phyloP scores from a whole-genome alignment of 1,140 invertebrate genomes.

The Zaprionus taronus region DNA sequence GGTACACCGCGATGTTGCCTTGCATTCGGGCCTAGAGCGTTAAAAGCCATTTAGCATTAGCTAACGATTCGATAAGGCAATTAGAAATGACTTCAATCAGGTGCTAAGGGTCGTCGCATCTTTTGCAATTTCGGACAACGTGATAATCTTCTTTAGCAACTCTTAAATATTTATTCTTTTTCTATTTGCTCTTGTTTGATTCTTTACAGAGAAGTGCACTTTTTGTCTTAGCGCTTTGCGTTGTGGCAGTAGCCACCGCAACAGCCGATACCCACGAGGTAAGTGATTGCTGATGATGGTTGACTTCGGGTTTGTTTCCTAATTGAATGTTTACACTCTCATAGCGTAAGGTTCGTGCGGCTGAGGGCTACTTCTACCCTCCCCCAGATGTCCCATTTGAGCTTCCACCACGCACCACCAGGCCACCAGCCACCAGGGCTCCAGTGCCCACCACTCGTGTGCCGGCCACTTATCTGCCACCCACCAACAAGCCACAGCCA shows the following conservation, averaged over 20 bases:
- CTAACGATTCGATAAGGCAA: constrained; percentile 67
- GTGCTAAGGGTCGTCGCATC: constrained; percentile 38
- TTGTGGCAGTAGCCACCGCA: constrained; percentile 71
- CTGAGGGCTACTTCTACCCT: constrained; percentile 76
- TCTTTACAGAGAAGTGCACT: constrained; percentile 79
- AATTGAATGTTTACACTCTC: constrained; percentile 13
- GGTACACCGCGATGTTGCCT: constrained; percentile 21
- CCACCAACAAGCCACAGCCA: constrained; percentile 60
- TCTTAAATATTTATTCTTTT: constrained; percentile 20
- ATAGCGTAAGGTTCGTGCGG: constrained; percentile 72
- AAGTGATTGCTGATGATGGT: constrained; percentile 23
- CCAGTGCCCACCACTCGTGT: constrained; percentile 35
- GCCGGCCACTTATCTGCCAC: constrained; percentile 68
- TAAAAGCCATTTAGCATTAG: constrained; percentile 64
- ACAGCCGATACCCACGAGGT: constrained; percentile 75
- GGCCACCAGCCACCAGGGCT: constrained; percentile 54
- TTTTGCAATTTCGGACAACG: constrained; percentile 36
- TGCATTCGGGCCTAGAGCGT: constrained; percentile 61
- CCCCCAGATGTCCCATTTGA: constrained; percentile 71
- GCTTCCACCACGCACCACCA: constrained; percentile 58
- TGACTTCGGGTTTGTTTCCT: neutral
- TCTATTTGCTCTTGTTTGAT: constrained; percentile 16
- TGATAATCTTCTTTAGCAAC: constrained; percentile 8
- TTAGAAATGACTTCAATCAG: constrained; percentile 60
- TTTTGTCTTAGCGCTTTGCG: constrained; percentile 80